Base-by-base conservation (phyloP, 2,797 vertebrate genomes). In the Gadopsis marmoratus region DNA sequence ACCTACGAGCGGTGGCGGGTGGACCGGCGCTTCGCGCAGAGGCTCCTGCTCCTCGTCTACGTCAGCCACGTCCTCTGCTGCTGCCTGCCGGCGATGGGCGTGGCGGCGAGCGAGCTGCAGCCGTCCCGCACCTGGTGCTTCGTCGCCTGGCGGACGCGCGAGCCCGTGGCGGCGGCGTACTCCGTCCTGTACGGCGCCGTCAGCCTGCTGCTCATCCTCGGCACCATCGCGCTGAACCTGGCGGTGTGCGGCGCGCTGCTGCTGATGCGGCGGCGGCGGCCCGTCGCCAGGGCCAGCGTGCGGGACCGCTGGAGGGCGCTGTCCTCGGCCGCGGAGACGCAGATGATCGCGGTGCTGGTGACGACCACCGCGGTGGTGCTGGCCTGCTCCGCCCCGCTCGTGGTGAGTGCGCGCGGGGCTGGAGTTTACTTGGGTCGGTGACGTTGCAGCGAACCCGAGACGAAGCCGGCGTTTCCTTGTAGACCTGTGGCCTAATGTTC, bases 311-410 rank as follows among this genome's bases (percentile, higher is more conserved):
- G 94, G 94, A 84, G 59, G 63, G 90, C 92, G 92, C 84, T 98
- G 95, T 94, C 93, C 83, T 97, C 97, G 0, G 97, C 96, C 2
- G 97, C 97, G 0, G 98, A 99, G 94, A 97, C 97, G 85, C 98
- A 99, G 94, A 99, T 99, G 97, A 97, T 99, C 80, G 95, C 97
- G 81, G 91, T 99, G 78, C 97, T 99, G 76, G 96, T 99, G 76
- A 96, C 95, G 83, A 99, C 97, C 72, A 99, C 98, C 3, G 94
- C 93, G 69, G 97, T 98, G 76, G 96, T 99, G 48, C 94, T 99
- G 74, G 95, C 97, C 88, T 99, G 98, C 90, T 99, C 98, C 37
- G 97, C 97, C 64, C 98, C 98, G 3, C 93, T 99, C 0, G 97
- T 99, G 95, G 98, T 99, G 90, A 98, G 97, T 96, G 75, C 8